Evolutionary conservation across 2,113 vertebrate genomes (phyloP).

Genomic region (Marcusenius ussheri): DNA sequence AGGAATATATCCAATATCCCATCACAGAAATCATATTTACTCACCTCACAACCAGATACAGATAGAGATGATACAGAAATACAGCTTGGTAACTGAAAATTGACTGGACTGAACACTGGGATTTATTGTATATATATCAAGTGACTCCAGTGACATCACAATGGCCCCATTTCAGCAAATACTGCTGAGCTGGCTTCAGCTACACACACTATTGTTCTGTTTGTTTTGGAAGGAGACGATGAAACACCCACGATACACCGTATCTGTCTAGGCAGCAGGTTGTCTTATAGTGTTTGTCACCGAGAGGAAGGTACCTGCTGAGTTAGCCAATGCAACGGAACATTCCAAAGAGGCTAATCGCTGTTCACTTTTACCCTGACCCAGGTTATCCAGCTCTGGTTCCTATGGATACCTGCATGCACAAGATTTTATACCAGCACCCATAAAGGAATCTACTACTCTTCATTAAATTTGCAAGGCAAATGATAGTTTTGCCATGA

Average conservation of each 20-base stretch:
- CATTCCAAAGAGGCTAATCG: background rate
- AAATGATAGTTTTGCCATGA: background rate
- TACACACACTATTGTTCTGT: background rate
- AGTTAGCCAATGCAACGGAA: background rate
- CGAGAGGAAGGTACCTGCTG: background rate
- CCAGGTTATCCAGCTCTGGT: background rate
- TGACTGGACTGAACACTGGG: background rate
- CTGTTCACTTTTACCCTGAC: background rate
- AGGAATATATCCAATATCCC: background rate
- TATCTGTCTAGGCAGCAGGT: constrained; percentile 21
- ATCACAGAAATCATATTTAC: background rate
- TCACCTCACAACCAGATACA: background rate
- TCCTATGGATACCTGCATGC: background rate
- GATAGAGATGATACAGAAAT: background rate
- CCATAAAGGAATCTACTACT: background rate
- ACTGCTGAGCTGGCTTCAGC: background rate
- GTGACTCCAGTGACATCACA: constrained; percentile 58
- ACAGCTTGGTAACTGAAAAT: background rate
- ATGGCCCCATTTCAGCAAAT: constrained; percentile 20
- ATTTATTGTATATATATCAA: constrained; percentile 9
- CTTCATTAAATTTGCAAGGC: background rate
- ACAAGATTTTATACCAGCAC: background rate
- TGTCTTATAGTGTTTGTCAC: background rate
- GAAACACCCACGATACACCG: background rate
- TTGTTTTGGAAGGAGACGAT: background rate